Base-by-base conservation (phyloP, 2,888 invertebrate species). In the Polyommatus icarus region DNA sequence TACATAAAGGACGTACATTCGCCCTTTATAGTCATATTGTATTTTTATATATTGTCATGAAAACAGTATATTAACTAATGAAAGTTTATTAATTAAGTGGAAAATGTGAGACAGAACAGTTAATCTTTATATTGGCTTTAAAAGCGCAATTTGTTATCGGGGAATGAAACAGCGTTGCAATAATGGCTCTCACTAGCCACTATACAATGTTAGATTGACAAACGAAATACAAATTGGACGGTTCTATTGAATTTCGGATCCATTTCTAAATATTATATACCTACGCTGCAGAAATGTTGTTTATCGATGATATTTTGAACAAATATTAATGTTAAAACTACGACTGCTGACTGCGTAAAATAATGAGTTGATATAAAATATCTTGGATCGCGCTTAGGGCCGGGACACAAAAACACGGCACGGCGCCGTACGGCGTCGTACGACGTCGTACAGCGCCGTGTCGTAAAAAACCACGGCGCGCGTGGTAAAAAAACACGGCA, bases 181-280 rank as follows among this genome's bases (percentile, higher is more conserved):
- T 18, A 67, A 29, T 67, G 18, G 15, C 32, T 12, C 20, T 20
- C 12, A 24, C 61, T 29, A n/a, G n/a, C n/a, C n/a, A n/a, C n/a
- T n/a, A n/a, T n/a, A 32, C 67, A 67, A 32, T 67, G 29, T 32
- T 67, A 8, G 15, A 67, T 32, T 32, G 15, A 29, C 29, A 32
- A 32, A 67, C 67, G 67, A 67, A 67, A 67, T 32, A 67, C 67
- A 67, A 67, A 67, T 67, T 67, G 29, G 32, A 32, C 12, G 67
- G 50, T 50, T 29, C 6, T 6, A 67, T 32, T 15, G 12, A 29
- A 15, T 15, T 67, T 67, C 15, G 7, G 29, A 18, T 67, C 15
- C 15, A 18, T 6, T 29, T 32, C 29, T 32, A 29, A 32, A 15
- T 3, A 20, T 3, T 32, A 3, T 32, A 3, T 32, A 32, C 32